Evolutionary conservation across 2,113 vertebrate species (phyloP), one percentile per base, ranked within the genome.

Genomic region (Mionectes macconnelli): DNA sequence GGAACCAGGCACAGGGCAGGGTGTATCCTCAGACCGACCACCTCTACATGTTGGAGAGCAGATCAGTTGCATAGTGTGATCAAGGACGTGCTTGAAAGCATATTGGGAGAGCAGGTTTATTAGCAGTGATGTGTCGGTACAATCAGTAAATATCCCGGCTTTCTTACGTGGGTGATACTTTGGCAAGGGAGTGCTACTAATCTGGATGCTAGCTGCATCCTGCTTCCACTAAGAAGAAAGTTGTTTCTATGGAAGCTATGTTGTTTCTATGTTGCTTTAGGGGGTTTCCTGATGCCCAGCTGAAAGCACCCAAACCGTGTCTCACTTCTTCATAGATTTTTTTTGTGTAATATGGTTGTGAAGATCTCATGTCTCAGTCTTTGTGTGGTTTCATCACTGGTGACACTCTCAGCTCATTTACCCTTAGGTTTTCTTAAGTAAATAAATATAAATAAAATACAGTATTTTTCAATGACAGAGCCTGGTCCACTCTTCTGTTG

Each of bases 401-500:
- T 95, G 91, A 70, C 82, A 74, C 50, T 96, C 79, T 88, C 79
- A 52, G 67, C 90, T 97, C 85, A 90, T 91, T 91, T 94, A 90
- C 84, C 82, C 53, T 70, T 95, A 69, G 70, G 68, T 91, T 95
- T 98, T 96, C 97, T 92, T 91, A 97, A 96, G 76, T 60, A 67
- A 97, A 89, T 72, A 91, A 94, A 91, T 97, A 87, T 72, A 97
- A 98, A 98, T 98, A 98, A 98, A 98, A 97, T 83, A 31, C 76
- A 94, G 52, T 97, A 97, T 98, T 97, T 98, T 98, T 96, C 95
- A 95, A 96, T 84, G 89, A 66, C 94, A 94, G 82, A 97, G 55
- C 83, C 94, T 90, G 59, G 89, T 85, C 59, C 18, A 7, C 76
- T 94, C 74, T 78, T 97, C 80, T 94, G 42, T 96, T 81, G 39